Base-by-base conservation (phyloP, 2,113 vertebrate genomes). In the Ageneiosus marmoratus region DNA sequence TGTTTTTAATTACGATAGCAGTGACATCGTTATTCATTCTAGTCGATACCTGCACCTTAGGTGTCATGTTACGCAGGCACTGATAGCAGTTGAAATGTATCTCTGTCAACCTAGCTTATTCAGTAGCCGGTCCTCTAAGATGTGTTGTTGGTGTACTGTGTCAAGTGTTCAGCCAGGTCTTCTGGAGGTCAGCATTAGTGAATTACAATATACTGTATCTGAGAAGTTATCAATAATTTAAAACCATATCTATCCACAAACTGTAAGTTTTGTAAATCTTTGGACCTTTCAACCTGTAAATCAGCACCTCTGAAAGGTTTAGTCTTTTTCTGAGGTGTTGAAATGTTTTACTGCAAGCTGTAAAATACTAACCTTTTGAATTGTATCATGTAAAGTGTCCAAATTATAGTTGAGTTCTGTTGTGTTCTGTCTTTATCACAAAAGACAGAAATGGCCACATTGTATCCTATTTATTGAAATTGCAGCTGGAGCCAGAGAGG, bases 21-120 rank as follows among this genome's bases (percentile, higher is more conserved):
- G 84, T 65, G 20, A 32, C 69, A 81, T 83, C 81, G 87, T 91
- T 87, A 87, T 89, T 91, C 87, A 90, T 91, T 90, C 90, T 85
- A 85, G 60, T 65, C 86, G 83, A 87, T 83, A 80, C 63, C 79
- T 86, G 85, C 89, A 81, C 81, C 88, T 86, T 80, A 53, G 77
- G 72, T 37, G 76, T 88, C 75, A 78, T 55, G 81, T 86, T 89
- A 84, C 89, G 75, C 27, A 20, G 56, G 80, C 48, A 67, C 70
- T 76, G 60, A 62, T 60, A 83, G 51, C 83, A 37, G 0, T 55
- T 88, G 84, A 74, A 81, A 86, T 37, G 13, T 74, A 84, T 77
- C 60, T 24, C 81, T 86, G 73, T 34, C 46, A 48, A 34, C 15
- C 11, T n/a, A 80, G 27, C 77, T 62, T 53, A 70, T 46, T 74